Evolutionary conservation across 2,113 vertebrate genomes (phyloP).

Genomic region (Acrocephalus kingi): DNA sequence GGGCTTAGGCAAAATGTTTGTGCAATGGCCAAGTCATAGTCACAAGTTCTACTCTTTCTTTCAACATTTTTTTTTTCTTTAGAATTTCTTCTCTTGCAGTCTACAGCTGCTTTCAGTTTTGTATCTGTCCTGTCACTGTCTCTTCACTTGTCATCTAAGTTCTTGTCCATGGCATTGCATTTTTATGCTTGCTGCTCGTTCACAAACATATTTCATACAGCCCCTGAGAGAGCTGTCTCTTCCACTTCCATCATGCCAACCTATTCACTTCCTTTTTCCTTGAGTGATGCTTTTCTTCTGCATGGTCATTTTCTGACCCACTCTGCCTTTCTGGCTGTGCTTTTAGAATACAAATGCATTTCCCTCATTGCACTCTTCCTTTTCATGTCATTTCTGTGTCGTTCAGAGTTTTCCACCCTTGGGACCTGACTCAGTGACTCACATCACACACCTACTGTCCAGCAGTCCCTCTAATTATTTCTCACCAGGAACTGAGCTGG

Average conservation of each 20-base stretch:
- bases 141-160: neutral
- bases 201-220: neutral
- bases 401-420: neutral
- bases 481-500: neutral
- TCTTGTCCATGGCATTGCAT: neutral
- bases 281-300: neutral
- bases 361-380: neutral
- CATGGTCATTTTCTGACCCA: neutral
- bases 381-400: neutral
- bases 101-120: neutral
- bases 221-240: conserved; percentile 11
- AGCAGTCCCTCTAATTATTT: neutral
- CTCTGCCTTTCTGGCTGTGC: neutral
- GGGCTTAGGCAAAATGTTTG: neutral
- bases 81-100: neutral
- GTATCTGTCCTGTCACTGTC: neutral
- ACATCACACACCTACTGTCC: neutral
- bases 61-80: neutral
- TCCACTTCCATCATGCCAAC: neutral
- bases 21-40: neutral
- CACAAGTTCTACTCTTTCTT: neutral
- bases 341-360: neutral
- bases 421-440: neutral
- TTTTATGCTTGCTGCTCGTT: conserved; percentile 11
- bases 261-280: neutral